Evolutionary conservation across 2,888 invertebrate species (phyloP).

Genomic region (Mechanitis mazaeus): DNA sequence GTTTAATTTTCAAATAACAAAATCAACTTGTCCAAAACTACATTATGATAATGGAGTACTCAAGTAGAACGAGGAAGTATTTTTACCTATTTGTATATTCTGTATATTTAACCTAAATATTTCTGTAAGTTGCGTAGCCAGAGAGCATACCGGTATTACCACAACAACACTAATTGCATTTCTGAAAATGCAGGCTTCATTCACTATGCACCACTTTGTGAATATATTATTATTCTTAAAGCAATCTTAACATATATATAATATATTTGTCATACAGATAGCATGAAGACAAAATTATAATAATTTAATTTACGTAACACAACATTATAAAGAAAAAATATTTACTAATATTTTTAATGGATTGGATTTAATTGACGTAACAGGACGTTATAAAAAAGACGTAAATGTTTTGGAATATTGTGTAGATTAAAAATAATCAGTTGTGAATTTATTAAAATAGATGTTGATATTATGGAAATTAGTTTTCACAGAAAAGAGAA

Average conservation of each 20-base stretch:
- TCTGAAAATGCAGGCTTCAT: slow-evolving; percentile 61
- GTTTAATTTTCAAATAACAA: too few species aligned
- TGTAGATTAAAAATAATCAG: too few species aligned
- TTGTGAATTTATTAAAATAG: slow-evolving; percentile 41
- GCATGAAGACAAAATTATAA: background rate
- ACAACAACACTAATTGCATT: slow-evolving; percentile 70
- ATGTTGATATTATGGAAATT: slow-evolving; percentile 46
- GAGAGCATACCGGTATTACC: slow-evolving; percentile 49
- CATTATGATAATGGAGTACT: background rate
- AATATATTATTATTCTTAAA: slow-evolving; percentile 1
- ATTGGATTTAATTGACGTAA: too few species aligned
- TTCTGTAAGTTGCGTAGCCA: slow-evolving; percentile 33
- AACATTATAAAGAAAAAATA: too few species aligned
- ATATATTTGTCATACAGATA: background rate
- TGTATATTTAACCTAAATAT: background rate
- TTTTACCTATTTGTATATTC: background rate
- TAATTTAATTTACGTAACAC: too few species aligned
- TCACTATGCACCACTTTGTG: slow-evolving; percentile 40
- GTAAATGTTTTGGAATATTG: too few species aligned
- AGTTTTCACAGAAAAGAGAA: slow-evolving; percentile 45
- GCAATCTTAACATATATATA: background rate
- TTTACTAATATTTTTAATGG: too few species aligned
- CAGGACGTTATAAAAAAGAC: too few species aligned
- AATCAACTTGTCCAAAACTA: background rate
- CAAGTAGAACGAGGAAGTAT: background rate